Conservation (phyloP, 1,140 invertebrate genomes). For the Calosoma granatense region DNA sequence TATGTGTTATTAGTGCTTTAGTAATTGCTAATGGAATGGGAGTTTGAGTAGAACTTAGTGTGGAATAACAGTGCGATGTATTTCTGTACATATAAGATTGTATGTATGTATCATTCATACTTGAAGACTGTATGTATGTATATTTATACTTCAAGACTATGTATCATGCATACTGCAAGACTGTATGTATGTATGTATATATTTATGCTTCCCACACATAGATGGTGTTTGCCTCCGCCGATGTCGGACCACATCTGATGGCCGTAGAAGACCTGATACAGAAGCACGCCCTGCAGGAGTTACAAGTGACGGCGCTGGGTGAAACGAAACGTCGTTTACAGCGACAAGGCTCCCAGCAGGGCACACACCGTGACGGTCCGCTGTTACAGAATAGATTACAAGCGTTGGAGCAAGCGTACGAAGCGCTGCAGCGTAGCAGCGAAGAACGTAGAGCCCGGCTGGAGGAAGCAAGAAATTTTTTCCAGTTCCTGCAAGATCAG, state of each 20-base stretch:
- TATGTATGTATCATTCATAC: no score
- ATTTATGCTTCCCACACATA: conserved; percentile 31
- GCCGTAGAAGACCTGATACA: conserved; percentile 90
- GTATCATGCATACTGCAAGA: not conserved
- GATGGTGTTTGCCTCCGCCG: conserved; percentile 72
- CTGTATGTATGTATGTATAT: not conserved
- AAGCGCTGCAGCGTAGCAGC: conserved; percentile 35
- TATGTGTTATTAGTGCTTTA: no score
- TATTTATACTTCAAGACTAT: not conserved
- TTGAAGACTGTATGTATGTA: not conserved
- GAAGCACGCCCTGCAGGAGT: conserved; percentile 83
- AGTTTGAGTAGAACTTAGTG: no score
- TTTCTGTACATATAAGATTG: no score
- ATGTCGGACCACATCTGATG: conserved; percentile 83
- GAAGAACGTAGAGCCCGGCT: conserved; percentile 69
- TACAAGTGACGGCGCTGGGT: conserved; percentile 78
- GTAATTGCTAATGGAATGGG: no score
- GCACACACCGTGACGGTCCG: conserved; percentile 29
- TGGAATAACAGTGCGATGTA: no score
- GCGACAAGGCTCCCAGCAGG: conserved; percentile 47
- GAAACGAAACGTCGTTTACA: conserved; percentile 71
- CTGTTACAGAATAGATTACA: conserved; percentile 56
- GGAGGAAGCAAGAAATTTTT: conserved; percentile 86
- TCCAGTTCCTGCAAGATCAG: conserved; percentile 90
- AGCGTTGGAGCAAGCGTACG: conserved; percentile 49